A percentile compares a stretch with the other conserved stretches of the same genome.
Evolutionary conservation across 2,797 vertebrate genomes (phyloP).

Genomic region (Oreortyx pictus): DNA sequence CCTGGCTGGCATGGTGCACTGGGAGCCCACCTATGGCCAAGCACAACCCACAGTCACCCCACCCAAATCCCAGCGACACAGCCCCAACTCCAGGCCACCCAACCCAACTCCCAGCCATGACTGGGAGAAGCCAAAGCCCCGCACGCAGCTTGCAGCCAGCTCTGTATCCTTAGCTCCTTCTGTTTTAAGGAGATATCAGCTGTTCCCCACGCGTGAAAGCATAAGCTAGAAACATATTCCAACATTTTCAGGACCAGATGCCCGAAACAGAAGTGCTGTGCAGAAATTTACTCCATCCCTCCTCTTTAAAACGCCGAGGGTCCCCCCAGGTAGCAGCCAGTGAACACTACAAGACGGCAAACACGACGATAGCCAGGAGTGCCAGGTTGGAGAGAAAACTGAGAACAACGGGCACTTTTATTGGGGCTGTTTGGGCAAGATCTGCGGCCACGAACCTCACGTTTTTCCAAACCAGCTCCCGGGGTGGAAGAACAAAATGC

Average conservation of each 20-base stretch:
- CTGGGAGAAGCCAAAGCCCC: background rate
- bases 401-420: background rate
- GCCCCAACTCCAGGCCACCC: background rate
- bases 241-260: background rate
- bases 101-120: background rate
- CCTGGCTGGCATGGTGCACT: background rate
- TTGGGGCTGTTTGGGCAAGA: background rate
- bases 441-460: background rate
- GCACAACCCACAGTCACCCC: background rate
- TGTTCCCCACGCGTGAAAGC: background rate
- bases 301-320: background rate
- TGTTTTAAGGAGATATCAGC: background rate
- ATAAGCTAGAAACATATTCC: fast-evolving
- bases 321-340: background rate
- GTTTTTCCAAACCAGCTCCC: background rate
- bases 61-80: background rate
- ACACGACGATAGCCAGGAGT: fast-evolving
- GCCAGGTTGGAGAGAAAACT: background rate
- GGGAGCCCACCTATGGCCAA: background rate
- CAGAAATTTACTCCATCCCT: background rate
- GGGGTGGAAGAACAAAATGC: background rate
- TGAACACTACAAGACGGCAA: fast-evolving
- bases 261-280: background rate
- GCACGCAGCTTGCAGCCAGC: background rate
- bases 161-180: background rate